Percentiles rank a stretch among this genome's conserved stretches.
These are phyloP conservation scores for Solen grandis DNA, from an alignment of 1,140 invertebrate genomes.

Conservation along the genomic window DNA sequence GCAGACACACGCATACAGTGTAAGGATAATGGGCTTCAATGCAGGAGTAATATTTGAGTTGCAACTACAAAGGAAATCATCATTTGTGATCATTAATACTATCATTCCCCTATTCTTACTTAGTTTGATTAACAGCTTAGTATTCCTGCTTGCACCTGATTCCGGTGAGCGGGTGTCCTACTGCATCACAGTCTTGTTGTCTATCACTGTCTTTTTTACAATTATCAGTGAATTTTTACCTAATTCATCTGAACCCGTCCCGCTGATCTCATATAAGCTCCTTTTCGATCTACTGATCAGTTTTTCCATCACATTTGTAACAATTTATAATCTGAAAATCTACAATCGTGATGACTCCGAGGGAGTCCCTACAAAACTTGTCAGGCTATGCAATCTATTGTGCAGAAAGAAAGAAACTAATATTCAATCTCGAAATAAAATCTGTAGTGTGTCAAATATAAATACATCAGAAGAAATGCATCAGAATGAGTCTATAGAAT, in stretches of 20 bases:
- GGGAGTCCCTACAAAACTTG: background rate
- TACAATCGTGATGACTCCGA: background rate
- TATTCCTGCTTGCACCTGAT: constrained; percentile 84
- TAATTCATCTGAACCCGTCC: constrained; percentile 82
- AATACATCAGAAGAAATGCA: too few relatives aligned
- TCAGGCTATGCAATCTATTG: background rate
- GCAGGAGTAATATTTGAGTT: too few relatives aligned
- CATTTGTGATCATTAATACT: constrained; percentile 82
- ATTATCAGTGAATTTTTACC: constrained; percentile 84
- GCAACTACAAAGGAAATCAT: constrained; percentile 6
- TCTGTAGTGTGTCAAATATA: background rate
- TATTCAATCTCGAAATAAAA: background rate
- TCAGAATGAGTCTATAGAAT: too few relatives aligned
- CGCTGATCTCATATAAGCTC: constrained; percentile 54
- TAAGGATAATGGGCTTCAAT: background rate
- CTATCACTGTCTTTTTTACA: constrained; percentile 84
- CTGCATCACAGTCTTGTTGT: constrained; percentile 83
- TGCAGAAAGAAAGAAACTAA: background rate
- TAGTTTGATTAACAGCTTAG: constrained; percentile 82
- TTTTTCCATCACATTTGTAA: constrained; percentile 7
- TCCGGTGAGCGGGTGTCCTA: constrained; percentile 84
- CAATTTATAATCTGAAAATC: background rate
- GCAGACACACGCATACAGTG: background rate
- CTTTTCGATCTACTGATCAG: constrained; percentile 11
- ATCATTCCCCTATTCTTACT: constrained; percentile 84